These are phyloP conservation scores for Cnemophilus loriae DNA, from an alignment of 2,113 vertebrate species.

Conservation along the genomic window DNA sequence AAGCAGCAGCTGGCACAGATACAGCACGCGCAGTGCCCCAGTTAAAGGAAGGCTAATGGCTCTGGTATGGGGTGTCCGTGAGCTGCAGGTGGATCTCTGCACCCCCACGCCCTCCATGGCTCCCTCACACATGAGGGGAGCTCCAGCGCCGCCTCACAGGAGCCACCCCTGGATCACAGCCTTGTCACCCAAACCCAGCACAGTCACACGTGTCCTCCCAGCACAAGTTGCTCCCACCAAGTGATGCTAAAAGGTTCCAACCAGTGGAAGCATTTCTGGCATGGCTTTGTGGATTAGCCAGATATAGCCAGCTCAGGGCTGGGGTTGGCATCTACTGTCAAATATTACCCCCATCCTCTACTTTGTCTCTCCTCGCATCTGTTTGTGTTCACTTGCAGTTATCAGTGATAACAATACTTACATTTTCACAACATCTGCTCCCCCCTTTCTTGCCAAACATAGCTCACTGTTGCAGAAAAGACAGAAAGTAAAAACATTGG, in stretches of 20 bases:
- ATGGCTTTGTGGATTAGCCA: not conserved
- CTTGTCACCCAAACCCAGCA: not conserved
- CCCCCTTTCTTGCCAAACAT: not conserved
- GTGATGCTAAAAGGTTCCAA: not conserved
- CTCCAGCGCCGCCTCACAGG: not conserved
- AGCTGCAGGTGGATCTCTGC: not conserved
- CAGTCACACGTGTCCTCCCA: not conserved
- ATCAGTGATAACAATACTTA: not conserved
- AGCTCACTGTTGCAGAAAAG: not conserved
- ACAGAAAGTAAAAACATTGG: not conserved
- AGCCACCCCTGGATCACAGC: not conserved
- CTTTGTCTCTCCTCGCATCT: not conserved
- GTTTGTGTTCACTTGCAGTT: not conserved
- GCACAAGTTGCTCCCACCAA: not conserved
- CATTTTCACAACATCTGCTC: not conserved
- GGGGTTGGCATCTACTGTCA: not conserved
- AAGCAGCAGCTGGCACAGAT: not conserved
- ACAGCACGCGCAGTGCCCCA: not conserved
- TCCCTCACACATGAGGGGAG: not conserved
- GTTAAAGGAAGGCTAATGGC: too few species aligned
- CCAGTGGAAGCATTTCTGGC: not conserved
- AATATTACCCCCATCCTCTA: not conserved
- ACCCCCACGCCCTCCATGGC: not conserved
- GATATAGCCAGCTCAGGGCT: not conserved
- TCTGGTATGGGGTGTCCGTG: not conserved